phyloP scores from a whole-genome alignment of 2,888 invertebrate genomes.

The Drosophila nigritarsus region DNA sequence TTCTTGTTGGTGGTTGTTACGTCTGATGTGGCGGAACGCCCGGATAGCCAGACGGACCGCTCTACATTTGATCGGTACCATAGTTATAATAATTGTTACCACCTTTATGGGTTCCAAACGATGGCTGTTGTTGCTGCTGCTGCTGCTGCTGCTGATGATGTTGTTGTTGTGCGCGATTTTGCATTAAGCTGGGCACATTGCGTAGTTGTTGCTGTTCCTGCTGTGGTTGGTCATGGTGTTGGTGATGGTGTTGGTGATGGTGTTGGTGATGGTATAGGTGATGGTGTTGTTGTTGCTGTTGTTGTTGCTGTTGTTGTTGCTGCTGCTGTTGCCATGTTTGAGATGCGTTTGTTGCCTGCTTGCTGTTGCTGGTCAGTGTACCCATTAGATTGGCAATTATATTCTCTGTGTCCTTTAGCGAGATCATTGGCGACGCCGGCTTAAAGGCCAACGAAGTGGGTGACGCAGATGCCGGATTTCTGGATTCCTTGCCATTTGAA shows the following conservation, averaged over 20 bases:
- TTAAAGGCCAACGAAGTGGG: slow-evolving; percentile 78
- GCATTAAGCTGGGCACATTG: too few species aligned
- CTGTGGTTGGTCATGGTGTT: too few species aligned
- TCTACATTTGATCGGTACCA: slow-evolving; percentile 26
- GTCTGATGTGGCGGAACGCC: slow-evolving; percentile 17
- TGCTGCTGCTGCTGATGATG: not conserved
- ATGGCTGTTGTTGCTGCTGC: not conserved
- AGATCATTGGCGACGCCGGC: slow-evolving; percentile 76
- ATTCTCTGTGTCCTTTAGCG: slow-evolving; percentile 86
- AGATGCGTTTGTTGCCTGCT: slow-evolving; percentile 28
- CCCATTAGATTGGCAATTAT: slow-evolving; percentile 89
- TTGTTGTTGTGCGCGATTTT: too few species aligned
- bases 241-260: too few species aligned
- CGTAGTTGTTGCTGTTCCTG: too few species aligned
- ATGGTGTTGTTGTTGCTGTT: too few species aligned
- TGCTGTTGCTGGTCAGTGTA: slow-evolving; percentile 82
- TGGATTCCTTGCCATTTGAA: slow-evolving; percentile 33
- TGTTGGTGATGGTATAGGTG: too few species aligned
- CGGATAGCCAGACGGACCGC: slow-evolving; percentile 12
- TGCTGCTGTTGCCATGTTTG: slow-evolving; percentile 23
- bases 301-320: too few species aligned
- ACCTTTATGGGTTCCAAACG: slow-evolving; percentile 10
- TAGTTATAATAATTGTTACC: slow-evolving; percentile 31
- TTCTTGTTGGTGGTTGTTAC: slow-evolving; percentile 6
- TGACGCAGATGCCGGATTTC: slow-evolving; percentile 56